Conservation (phyloP, 2,888 invertebrate genomes). For the Pristionchus arcanus region DNA sequence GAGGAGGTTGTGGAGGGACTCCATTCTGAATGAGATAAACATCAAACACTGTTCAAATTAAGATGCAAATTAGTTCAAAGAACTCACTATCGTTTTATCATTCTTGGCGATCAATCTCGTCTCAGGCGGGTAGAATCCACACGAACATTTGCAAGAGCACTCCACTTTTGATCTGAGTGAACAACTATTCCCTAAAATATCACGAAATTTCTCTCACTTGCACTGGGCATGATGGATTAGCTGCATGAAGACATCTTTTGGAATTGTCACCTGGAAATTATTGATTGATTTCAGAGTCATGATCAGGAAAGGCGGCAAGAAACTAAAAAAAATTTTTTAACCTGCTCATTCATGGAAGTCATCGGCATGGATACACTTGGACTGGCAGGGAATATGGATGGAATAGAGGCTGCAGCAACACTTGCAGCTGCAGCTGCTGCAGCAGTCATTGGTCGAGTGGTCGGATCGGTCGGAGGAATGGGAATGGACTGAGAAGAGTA, state of each 20-base stretch:
- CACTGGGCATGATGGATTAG: slow-evolving; percentile 32
- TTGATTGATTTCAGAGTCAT: neutral
- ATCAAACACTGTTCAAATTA: no score
- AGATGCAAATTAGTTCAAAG: neutral
- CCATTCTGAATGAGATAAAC: neutral
- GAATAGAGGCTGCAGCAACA: neutral
- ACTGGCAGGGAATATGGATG: slow-evolving; percentile 6
- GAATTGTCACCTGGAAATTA: slow-evolving; percentile 1
- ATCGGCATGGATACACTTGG: slow-evolving; percentile 5
- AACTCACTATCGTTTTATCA: neutral
- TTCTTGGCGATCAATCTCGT: slow-evolving; percentile 59
- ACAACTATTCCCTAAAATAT: neutral
- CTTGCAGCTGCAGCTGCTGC: neutral
- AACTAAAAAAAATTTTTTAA: neutral
- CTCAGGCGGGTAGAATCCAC: slow-evolving; percentile 70
- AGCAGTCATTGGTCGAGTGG: neutral
- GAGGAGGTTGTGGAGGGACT: neutral
- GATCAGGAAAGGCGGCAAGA: neutral
- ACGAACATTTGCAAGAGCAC: slow-evolving; percentile 70
- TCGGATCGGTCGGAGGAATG: slow-evolving; percentile 43
- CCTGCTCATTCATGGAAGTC: neutral
- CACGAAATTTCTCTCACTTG: slow-evolving; percentile 21
- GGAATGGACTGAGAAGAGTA: neutral
- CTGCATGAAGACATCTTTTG: slow-evolving; percentile 53
- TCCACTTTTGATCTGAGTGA: slow-evolving; percentile 57